Evolutionary conservation across 2,888 invertebrate genomes (phyloP).

Genomic region (Alentia gelatinosa): DNA sequence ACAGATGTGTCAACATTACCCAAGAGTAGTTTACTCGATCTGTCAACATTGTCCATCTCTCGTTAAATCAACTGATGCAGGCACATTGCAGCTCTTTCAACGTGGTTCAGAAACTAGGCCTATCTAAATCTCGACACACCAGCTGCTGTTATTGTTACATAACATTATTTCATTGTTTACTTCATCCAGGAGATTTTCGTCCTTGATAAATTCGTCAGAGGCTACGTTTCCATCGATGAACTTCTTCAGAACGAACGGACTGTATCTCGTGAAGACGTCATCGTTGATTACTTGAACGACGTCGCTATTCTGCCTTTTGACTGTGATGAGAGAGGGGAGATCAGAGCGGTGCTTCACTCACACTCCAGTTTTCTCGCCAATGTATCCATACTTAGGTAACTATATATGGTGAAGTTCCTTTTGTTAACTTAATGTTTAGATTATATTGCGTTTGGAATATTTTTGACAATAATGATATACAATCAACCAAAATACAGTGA

Average conservation of each 20-base stretch:
- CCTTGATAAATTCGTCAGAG: not conserved
- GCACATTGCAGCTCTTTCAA: too few relatives aligned
- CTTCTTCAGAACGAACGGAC: slow-evolving; percentile 5
- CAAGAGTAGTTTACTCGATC: too few relatives aligned
- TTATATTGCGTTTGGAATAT: not conserved
- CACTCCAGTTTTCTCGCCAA: not conserved
- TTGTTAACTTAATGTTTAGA: not conserved
- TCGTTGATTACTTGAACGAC: not conserved
- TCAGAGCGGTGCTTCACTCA: not conserved
- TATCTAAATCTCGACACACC: too few relatives aligned
- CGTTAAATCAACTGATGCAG: too few relatives aligned
- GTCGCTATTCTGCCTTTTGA: slow-evolving; percentile 8
- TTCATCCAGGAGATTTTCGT: slow-evolving; percentile 25
- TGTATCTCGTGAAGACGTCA: not conserved
- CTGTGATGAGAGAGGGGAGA: not conserved
- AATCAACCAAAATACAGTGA: too few relatives aligned
- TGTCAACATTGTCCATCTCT: too few relatives aligned
- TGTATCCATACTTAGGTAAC: slow-evolving; percentile 10
- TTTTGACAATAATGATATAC: too few relatives aligned
- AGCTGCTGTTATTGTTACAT: too few relatives aligned
- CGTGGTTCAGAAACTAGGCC: too few relatives aligned
- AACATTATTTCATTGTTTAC: too few relatives aligned
- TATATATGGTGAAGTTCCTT: not conserved
- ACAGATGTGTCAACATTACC: too few relatives aligned
- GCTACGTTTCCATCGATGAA: slow-evolving; percentile 7